These are phyloP conservation scores for Empidonax alnorum DNA, from an alignment of 2,113 vertebrate species.

Conservation along the genomic window DNA sequence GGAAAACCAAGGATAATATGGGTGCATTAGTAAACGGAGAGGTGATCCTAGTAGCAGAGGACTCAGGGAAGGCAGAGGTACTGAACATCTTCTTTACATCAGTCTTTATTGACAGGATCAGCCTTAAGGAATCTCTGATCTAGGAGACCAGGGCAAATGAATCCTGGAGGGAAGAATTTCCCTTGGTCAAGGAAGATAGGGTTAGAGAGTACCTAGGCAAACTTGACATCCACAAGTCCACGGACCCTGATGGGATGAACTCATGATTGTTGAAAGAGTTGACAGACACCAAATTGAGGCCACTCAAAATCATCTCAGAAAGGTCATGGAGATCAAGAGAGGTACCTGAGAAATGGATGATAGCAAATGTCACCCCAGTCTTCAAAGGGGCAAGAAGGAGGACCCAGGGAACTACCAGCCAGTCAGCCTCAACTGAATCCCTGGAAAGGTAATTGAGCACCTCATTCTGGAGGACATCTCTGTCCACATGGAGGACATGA, in stretches of 20 bases:
- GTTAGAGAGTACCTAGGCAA: neutral
- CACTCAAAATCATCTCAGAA: neutral
- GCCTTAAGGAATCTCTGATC: neutral
- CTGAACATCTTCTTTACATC: neutral
- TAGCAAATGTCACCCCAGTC: rapidly evolving
- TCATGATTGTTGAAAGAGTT: rapidly evolving
- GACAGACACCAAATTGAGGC: neutral
- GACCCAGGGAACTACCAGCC: neutral
- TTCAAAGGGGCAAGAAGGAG: neutral
- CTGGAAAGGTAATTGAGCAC: neutral
- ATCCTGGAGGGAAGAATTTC: neutral
- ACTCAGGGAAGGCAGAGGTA: neutral
- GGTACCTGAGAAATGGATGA: neutral
- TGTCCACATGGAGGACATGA: neutral
- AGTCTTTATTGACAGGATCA: neutral
- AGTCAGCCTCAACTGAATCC: neutral
- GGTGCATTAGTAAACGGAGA: neutral
- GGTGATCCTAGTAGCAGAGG: neutral
- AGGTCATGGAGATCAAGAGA: neutral
- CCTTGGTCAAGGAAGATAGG: neutral
- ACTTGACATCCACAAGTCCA: too few relatives aligned
- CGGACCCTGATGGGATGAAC: neutral
- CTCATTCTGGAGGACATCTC: neutral
- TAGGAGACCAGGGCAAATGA: neutral
- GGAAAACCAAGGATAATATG: neutral